phyloP scores from a whole-genome alignment of 92 coral and sea anemone species.

The Umimayanthus kanabou region DNA sequence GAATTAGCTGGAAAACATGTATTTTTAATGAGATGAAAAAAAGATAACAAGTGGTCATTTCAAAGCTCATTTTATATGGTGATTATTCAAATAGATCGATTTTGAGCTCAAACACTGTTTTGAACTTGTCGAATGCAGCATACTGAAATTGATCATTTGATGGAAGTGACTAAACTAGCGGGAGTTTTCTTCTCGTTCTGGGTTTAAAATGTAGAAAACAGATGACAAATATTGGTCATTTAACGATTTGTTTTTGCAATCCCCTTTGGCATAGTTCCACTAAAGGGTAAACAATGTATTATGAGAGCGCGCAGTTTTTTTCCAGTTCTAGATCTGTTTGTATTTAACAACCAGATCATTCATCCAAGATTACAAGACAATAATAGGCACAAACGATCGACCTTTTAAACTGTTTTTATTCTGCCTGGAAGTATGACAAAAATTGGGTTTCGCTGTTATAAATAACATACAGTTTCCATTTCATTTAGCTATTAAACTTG shows the following conservation, averaged over 20 bases:
- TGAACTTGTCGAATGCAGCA: not conserved
- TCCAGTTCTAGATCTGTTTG: not conserved
- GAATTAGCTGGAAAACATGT: not conserved
- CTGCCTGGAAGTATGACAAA: not conserved
- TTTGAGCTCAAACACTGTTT: not conserved
- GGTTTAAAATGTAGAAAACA: not conserved
- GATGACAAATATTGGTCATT: not conserved
- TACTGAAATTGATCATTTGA: not conserved
- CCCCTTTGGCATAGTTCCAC: not conserved
- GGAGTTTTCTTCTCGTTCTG: too few species aligned
- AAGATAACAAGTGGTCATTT: not conserved
- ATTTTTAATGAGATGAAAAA: not conserved
- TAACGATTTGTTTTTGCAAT: not conserved
- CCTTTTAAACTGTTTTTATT: conserved; percentile 21
- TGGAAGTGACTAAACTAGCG: not conserved
- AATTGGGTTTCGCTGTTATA: not conserved
- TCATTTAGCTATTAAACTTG: not conserved
- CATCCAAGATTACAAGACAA: not conserved
- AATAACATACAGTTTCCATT: conserved; percentile 10
- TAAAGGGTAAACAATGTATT: not conserved
- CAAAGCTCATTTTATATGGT: not conserved
- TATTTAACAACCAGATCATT: not conserved
- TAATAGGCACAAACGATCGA: not conserved
- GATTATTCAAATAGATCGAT: too few species aligned
- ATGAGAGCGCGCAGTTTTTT: not conserved